Base-by-base conservation (phyloP, 1,140 invertebrate genomes). In the Ptiloglossa arizonensis region DNA sequence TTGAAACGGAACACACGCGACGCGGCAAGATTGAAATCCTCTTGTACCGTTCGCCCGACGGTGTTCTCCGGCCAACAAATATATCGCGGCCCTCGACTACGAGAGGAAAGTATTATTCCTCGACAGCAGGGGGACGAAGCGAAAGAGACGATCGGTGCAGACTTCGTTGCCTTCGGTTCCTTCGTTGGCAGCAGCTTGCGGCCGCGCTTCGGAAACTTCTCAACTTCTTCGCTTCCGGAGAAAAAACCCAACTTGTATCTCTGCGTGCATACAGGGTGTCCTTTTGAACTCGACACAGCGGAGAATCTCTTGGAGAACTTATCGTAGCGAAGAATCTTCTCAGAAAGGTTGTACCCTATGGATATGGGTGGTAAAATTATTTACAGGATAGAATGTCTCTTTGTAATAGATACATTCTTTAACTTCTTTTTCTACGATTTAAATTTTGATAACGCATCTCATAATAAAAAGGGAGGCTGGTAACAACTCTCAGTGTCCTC, bases 181-280 rank as follows among this genome's bases (percentile, higher is more conserved):
- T 69, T 50, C 63, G 71, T 64, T 69, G 81, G 74, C 67, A 69
- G 76, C 80, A 83, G 80, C 82, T 83, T 79, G 71, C 27, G 52
- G 67, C 68, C 38, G 27, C 52, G 3, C n/a, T n/a, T 57, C 29
- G 63, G 29, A 48, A 75, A 75, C n/a, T 57, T 57, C 50, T 67
- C 38, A 52, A 66, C 24, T 35, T 54, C 27, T 27, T 19, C 9
- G 9, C 5, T 22, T 3, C 15, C 0, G 22, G 24, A n/a, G 56
- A 82, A 78, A 83, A 82, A 78, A 66, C 32, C 67, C n/a, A 15
- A 29, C 48, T 19, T 78, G 69, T 80, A 84, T 84, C 62, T 67
- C 60, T 80, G 72, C 68, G 54, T 71, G 75, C 71, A 75, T 83
- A 41, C 41, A 41, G n/a, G n/a, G n/a, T n/a, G n/a, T n/a, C n/a